A percentile compares a stretch with the other conserved stretches of the same genome.
Evolutionary conservation across 2,113 vertebrate species (phyloP).

Genomic region (Bubo bubo): DNA sequence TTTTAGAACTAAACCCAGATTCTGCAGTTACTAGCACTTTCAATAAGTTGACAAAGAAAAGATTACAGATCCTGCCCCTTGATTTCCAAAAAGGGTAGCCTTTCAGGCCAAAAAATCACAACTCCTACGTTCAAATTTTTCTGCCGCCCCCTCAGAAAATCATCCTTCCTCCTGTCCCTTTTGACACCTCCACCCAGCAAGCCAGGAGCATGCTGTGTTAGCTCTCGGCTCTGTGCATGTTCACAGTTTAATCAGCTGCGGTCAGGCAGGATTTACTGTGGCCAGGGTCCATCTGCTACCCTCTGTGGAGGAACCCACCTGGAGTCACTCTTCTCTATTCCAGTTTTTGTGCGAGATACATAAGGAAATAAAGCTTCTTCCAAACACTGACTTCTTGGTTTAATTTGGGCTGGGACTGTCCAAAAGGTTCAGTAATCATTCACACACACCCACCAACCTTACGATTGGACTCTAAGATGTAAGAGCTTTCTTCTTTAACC

Average conservation of each 20-base stretch:
- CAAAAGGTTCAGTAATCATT: background rate
- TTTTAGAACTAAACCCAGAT: background rate
- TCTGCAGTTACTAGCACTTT: background rate
- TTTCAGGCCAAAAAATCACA: background rate
- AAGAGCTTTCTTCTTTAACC: conserved; percentile 92
- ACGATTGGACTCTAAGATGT: conserved; percentile 86
- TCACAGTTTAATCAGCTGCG: fast-evolving
- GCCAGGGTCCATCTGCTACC: background rate
- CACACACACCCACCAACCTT: conserved; percentile 76
- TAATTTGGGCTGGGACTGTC: background rate
- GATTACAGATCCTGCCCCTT: background rate
- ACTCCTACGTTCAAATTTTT: background rate
- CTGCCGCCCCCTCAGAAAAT: background rate
- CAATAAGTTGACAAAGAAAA: background rate
- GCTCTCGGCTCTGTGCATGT: fast-evolving
- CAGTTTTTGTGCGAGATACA: background rate
- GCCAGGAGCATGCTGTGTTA: fast-evolving
- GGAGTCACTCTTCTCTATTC: fast-evolving
- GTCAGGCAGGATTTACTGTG: background rate
- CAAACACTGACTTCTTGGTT: fast-evolving
- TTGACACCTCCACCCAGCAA: background rate
- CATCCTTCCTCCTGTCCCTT: background rate
- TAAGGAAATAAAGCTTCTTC: background rate
- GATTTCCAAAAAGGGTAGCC: fast-evolving
- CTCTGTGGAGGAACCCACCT: background rate